Evolutionary conservation across 2,113 vertebrate species (phyloP), one percentile per base, ranked within the genome.

Genomic region (Trachemys scripta): DNA sequence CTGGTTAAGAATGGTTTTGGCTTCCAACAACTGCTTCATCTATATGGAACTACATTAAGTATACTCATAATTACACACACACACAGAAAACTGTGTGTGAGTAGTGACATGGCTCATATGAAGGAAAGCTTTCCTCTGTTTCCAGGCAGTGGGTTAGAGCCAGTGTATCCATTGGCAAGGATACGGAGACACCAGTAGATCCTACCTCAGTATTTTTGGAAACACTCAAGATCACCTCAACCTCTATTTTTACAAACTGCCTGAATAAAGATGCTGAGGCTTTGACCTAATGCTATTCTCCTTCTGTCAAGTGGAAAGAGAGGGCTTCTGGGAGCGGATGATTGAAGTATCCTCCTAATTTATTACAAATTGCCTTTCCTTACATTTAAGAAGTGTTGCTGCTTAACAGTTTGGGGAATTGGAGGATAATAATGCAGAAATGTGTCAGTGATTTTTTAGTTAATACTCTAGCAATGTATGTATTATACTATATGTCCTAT

Each of bases 391-490:
- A 50, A 65, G 16, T 82, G 45, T 6, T 92, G 80, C 91, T 75
- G 47, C 50, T 75, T 79, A 95, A 54, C 54, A 83, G 56, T 57
- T 87, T 25, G 4, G 81, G 51, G 25, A 80, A 87, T 65, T n/a
- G 47, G 11, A 81, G 4, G 83, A 42, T 50, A 27, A 59, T 72
- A 72, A 38, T 38, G n/a, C 35, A 72, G n/a, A 76, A 85, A 19
- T 65, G 92, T 78, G 75, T 45, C 42, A 16, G 50, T 65, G 81
- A 56, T 16, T 27, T 56, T 81, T 88, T 29, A 75, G 38, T 76
- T 75, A 95, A 82, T 89, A 84, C 88, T 93, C 75, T 87, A 86
- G 35, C 29, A 95, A 88, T 76, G 80, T 94, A 75, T 96, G 85
- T 50, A 81, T 91, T 90, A 20, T 20, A 22, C 92, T 87, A 69